Evolutionary conservation across 2,113 vertebrate genomes (phyloP), one percentile per base, ranked within the genome.

Genomic region (Mus pahari): DNA sequence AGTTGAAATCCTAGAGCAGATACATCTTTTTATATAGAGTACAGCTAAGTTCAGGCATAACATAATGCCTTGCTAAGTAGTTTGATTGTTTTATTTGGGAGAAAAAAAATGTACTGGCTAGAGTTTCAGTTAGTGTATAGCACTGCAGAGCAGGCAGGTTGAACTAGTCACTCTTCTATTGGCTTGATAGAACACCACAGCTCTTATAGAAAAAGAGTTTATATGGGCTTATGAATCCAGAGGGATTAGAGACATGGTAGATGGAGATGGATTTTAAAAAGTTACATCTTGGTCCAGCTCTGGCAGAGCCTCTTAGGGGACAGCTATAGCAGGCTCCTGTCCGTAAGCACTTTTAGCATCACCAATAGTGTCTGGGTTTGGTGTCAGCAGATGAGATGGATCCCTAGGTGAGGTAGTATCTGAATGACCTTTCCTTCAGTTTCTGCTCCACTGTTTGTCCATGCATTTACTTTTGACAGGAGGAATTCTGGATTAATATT

Each of bases 101-200:
- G 28, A 66, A 86, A 75, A 86, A 75, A 53, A 55, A 6, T 60
- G 3, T 5, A 33, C 3, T 88, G 33, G 19, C 45, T 17, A 31
- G 20, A 33, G 19, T 6, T 55, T 39, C 3, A 2, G 19, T 7
- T 17, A 58, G n/a, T 3, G 12, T 0, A 26, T 14, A 11, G 5
- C 48, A 26, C 1, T 71, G 53, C 31, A 39, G 33, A 84, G 33
- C 3, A 50, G 36, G 13, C 0, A 62, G 24, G n/a, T 28, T 62
- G 13, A 33, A n/a, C 53, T 55, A n/a, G 5, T n/a, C 22, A n/a
- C 78, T 58, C 11, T 81, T 81, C 33, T 81, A 58, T 24, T 81
- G 53, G 20, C n/a, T 58, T 81, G 20, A 81, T 79, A 81, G n/a
- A n/a, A 14, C 20, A 55, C 36, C 19, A 22, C 2, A 7, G 36